Percentiles rank a stretch among this genome's conserved stretches.
phyloP scores from a whole-genome alignment of 1,140 invertebrate species.

The Arctopsyche grandis region DNA sequence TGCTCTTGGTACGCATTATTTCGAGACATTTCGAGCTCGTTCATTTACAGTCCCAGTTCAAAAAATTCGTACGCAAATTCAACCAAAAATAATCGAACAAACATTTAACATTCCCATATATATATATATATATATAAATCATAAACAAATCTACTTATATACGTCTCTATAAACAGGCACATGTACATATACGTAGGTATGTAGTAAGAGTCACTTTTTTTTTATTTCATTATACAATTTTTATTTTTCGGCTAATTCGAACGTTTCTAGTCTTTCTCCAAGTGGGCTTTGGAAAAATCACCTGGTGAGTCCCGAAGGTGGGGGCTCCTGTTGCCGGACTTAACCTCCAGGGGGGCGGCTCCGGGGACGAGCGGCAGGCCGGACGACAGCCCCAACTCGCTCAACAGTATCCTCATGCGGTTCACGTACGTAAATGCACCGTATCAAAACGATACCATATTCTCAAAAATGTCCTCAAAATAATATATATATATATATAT shows the following conservation, averaged over 20 bases:
- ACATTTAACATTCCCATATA: too few relatives aligned
- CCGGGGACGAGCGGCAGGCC: slow-evolving; percentile 65
- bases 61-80: too few relatives aligned
- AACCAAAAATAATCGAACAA: too few relatives aligned
- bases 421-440: slow-evolving; percentile 34
- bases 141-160: neutral
- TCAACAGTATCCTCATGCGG: slow-evolving; percentile 69
- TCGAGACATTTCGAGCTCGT: slow-evolving; percentile 4
- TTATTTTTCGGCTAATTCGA: neutral
- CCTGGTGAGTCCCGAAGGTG: slow-evolving; percentile 59
- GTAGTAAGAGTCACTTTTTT: slow-evolving; percentile 7
- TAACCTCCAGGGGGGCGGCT: slow-evolving; percentile 64
- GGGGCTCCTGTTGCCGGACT: slow-evolving; percentile 66
- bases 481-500: neutral
- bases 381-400: slow-evolving; percentile 66
- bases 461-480: neutral
- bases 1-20: slow-evolving; percentile 54
- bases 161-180: neutral
- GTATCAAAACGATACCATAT: slow-evolving; percentile 61
- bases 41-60: too few relatives aligned
- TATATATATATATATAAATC: neutral
- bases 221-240: neutral
- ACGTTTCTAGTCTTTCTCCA: neutral
- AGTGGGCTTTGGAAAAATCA: slow-evolving; percentile 62
- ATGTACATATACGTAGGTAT: too few relatives aligned